Evolutionary conservation across 2,113 vertebrate genomes (phyloP), one percentile per base, ranked within the genome.

Genomic region (Sardina pilchardus): DNA sequence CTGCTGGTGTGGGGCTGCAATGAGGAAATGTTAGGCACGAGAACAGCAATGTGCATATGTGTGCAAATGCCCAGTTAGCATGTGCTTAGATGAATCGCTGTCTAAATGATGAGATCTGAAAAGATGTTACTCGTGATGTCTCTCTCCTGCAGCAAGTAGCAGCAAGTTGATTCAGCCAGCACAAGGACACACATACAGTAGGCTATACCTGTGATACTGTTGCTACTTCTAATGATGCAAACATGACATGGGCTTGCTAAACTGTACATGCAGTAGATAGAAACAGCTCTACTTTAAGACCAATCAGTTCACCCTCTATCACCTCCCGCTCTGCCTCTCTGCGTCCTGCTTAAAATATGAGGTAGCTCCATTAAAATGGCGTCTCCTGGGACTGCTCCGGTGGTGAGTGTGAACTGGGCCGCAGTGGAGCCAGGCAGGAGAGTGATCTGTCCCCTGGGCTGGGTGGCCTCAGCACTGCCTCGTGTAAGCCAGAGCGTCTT

Each of bases 401-500:
- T 71, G 26, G 63, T 14, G 14, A 9, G 26, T 71, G 63, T 71
- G 14, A 34, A 71, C 8, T 34, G 63, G 26, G 63, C n/a, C 63
- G 1, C 63, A 0, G 63, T 30, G 26, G 30, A 30, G 59, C 21
- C 24, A n/a, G n/a, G 30, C 63, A 4, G 63, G 10, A 30, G 30
- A 30, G 26, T 34, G 63, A 71, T 34, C 63, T 30, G 7, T 71
- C 63, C 63, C 63, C 63, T 9, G 63, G 63, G 26, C 4, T 26
- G 6, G 0, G 24, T 44, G 80, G 39, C 75, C 48, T 48, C 36
- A 34, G 47, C 45, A 67, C 82, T 8, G 43, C 67, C 9, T 26
- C 83, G 45, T 87, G 78, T 87, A 81, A 87, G 81, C 53, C 10
- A 24, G 48, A 84, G 34, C 67, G 83, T 67, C 78, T 84, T 67